These are phyloP conservation scores for Lottia scabra DNA, from an alignment of 2,888 invertebrate species.

Conservation along the genomic window DNA sequence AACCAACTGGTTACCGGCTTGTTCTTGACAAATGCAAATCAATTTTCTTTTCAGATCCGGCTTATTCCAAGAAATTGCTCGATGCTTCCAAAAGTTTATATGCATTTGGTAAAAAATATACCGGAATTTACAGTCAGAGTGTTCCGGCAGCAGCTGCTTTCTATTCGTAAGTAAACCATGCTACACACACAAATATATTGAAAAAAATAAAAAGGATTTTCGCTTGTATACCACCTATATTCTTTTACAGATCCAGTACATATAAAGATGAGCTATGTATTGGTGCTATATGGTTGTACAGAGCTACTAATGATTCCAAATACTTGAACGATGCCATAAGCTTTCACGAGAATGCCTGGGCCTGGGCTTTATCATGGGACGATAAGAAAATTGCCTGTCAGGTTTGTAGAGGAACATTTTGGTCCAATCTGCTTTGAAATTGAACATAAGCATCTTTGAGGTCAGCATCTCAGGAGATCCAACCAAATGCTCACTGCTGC, in stretches of 20 bases:
- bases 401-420: slow-evolving; percentile 25
- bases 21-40: too few species aligned
- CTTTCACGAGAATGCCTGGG: slow-evolving; percentile 30
- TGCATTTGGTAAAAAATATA: neutral
- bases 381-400: slow-evolving; percentile 44
- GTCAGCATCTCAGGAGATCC: too few species aligned
- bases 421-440: neutral
- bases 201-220: too few species aligned
- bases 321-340: slow-evolving; percentile 46
- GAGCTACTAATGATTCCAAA: slow-evolving; percentile 44
- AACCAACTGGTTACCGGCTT: too few species aligned
- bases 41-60: slow-evolving; percentile 18
- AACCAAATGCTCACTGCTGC: too few species aligned
- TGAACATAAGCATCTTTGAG: too few species aligned
- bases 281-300: slow-evolving; percentile 55
- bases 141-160: slow-evolving; percentile 7
- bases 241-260: slow-evolving; percentile 12
- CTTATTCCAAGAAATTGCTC: slow-evolving; percentile 22
- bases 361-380: slow-evolving; percentile 57
- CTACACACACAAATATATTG: too few species aligned
- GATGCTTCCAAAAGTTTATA: neutral
- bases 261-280: slow-evolving; percentile 53
- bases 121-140: slow-evolving; percentile 9
- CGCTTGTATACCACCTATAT: neutral
- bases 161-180: too few species aligned